Conservation (phyloP, 2,888 invertebrate genomes). For the Sclerodermus sp. region DNA sequence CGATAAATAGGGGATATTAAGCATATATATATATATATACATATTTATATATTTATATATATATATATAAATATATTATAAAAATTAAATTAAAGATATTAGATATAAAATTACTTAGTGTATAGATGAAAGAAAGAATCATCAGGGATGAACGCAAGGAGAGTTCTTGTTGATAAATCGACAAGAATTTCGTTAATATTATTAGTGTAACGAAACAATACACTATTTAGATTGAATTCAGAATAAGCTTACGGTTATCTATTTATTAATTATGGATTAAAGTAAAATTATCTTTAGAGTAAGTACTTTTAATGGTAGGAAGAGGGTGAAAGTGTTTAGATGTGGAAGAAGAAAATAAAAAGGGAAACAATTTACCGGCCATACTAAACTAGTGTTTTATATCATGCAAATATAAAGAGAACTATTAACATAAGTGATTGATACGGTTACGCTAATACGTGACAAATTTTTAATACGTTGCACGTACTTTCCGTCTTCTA, state of each 20-base stretch:
- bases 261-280: conserved; percentile 46
- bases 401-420: conserved; percentile 36
- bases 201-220: conserved; percentile 24
- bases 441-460: no score
- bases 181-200: conserved; percentile 26
- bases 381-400: conserved; percentile 49
- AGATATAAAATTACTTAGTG: no score
- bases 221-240: conserved; percentile 35
- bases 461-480: no score
- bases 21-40: no score
- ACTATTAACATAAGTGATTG: no score
- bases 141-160: conserved; percentile 11
- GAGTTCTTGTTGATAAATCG: conserved; percentile 29
- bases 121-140: conserved; percentile 5
- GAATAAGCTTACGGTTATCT: conserved; percentile 45
- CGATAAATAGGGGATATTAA: no score
- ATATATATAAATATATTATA: no score
- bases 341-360: conserved; percentile 11
- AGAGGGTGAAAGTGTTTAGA: conserved; percentile 7
- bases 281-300: conserved; percentile 30
- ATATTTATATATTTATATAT: no score
- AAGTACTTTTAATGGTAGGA: neutral
- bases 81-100: no score
- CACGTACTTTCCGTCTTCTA: no score
- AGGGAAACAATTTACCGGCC: conserved; percentile 48